phyloP scores from a whole-genome alignment of 2,113 vertebrate genomes.

The Periophthalmus modestus region DNA sequence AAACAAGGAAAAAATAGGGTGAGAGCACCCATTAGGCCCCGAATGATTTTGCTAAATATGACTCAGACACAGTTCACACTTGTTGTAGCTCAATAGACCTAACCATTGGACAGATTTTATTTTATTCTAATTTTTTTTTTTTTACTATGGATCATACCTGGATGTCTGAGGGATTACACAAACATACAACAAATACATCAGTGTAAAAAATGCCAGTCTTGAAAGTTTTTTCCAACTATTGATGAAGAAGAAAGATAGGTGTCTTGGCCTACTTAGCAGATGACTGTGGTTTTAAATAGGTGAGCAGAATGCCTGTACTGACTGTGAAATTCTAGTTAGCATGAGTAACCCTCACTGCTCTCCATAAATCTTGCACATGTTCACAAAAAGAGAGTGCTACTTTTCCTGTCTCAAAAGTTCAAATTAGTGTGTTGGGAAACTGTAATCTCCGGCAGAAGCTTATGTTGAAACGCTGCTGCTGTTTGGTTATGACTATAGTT shows the following conservation, averaged over 20 bases:
- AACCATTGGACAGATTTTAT: no score
- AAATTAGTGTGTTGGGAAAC: background rate
- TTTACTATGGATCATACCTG: no score
- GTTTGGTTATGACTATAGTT: background rate
- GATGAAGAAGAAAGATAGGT: background rate
- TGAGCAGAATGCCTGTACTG: background rate
- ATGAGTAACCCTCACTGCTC: background rate
- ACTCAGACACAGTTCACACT: no score
- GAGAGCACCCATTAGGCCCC: no score
- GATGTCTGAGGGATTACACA: no score
- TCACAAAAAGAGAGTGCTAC: background rate
- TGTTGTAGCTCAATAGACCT: no score
- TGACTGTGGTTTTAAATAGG: background rate
- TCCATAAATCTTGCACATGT: background rate
- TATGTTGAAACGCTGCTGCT: background rate
- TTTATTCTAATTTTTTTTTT: no score
- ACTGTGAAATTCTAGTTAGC: background rate
- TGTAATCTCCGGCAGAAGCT: background rate
- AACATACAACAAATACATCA: no score
- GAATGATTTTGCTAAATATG: no score
- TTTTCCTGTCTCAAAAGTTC: background rate
- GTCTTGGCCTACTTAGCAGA: background rate
- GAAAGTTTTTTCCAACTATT: background rate
- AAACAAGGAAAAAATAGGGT: no score
- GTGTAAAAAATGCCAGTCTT: background rate